Evolutionary conservation across 1,140 invertebrate genomes (phyloP).

Genomic region (Philotrypesis tridentata): DNA sequence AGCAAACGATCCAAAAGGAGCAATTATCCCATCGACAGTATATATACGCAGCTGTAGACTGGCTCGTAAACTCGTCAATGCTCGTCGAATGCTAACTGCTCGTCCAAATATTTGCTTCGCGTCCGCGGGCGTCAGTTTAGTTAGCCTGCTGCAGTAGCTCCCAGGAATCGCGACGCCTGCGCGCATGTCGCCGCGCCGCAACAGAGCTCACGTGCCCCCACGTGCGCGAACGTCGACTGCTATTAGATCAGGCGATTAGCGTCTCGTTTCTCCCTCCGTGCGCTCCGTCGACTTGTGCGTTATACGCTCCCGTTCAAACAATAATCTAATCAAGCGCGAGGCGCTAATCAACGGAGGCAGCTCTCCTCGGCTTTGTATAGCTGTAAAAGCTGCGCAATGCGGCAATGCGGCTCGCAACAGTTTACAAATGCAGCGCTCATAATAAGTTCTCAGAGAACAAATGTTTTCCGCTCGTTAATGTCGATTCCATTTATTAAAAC

Average conservation of each 20-base stretch:
- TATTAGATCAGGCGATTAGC: slow-evolving; percentile 56
- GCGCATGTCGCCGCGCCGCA: too few species aligned
- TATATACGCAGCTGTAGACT: too few species aligned
- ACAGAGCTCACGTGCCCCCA: background rate
- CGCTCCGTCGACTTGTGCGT: too few species aligned
- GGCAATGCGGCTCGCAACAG: too few species aligned
- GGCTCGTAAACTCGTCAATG: background rate
- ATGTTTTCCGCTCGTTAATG: too few species aligned
- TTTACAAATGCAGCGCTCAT: too few species aligned
- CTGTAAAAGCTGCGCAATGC: too few species aligned
- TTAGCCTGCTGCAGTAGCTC: background rate
- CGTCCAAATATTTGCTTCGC: slow-evolving; percentile 11
- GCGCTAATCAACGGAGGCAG: slow-evolving; percentile 28
- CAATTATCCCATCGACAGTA: background rate
- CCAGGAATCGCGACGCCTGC: background rate
- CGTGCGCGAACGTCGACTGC: background rate
- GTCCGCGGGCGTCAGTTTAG: background rate
- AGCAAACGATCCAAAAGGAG: background rate
- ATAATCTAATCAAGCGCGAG: slow-evolving; percentile 57
- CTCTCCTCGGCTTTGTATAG: background rate
- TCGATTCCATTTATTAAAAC: too few species aligned
- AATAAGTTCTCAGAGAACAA: too few species aligned
- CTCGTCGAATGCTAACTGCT: background rate
- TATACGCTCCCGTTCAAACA: slow-evolving; percentile 57
- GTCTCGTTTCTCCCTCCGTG: too few species aligned